Base-by-base conservation (phyloP, 2,888 invertebrate genomes). In the Dioctria linearis region DNA sequence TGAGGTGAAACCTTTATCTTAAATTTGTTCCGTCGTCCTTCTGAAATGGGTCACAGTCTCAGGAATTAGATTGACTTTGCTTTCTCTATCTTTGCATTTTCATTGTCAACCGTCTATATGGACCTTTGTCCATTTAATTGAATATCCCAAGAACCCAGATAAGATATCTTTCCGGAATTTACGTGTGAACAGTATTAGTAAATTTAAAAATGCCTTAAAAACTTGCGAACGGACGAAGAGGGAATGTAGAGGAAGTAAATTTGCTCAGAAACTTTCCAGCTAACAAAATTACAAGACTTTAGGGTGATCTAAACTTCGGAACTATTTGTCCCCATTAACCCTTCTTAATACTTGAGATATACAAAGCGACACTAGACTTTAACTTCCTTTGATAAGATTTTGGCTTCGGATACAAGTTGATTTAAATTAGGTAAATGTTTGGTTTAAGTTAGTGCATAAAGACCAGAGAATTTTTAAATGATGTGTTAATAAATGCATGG, bases 251-350 rank as follows among this genome's bases (percentile, higher is more conserved):
- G 61, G 39, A 39, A 11, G 61, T 25, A 25, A 25, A 25, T 25
- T 63, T 39, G 39, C 37, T 37, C 39, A 13, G 61, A 63, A 63
- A 4, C 25, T 63, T 63, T 37, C 61, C 61, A 63, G 40, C 37
- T 63, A 63, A 63, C 61, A 63, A 37, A 63, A 63, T 63, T 63
- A 63, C 61, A 40, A 63, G 61, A 40, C 39, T 39, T 63, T 63
- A 63, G 40, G 61, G 61, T 63, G 61, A 63, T 63, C 61, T 39
- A 63, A 63, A 63, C 61, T 63, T 63, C 40, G 61, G 61, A 63
- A 63, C 25, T 9, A 13, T 4, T 63, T 40, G 40, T 63, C 61
- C 11, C 61, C 40, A 9, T 63, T 63, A 37, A 40, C 61, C 4
- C 40, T 40, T 40, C 0, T 39, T 9, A 63, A 63, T 3, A 39